A percentile compares a stretch with the other conserved stretches of the same genome.
These are phyloP conservation scores for Cyphomyrus discorhynchus DNA, from an alignment of 2,113 vertebrate species.

Conservation along the genomic window DNA sequence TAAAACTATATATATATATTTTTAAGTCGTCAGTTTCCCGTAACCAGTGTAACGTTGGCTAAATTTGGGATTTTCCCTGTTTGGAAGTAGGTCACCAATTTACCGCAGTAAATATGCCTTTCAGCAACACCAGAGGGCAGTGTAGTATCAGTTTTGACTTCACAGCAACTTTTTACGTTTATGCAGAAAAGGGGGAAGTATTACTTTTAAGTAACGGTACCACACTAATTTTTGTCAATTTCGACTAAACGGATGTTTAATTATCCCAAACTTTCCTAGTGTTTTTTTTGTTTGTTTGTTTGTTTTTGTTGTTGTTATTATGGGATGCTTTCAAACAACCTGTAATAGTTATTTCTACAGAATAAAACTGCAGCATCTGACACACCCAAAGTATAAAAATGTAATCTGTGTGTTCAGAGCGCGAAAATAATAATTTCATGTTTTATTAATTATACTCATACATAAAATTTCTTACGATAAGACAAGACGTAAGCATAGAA, in stretches of 20 bases:
- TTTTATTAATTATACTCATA: neutral
- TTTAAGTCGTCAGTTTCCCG: neutral
- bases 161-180: neutral
- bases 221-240: neutral
- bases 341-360: neutral
- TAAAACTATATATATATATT: neutral
- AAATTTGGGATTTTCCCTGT: neutral
- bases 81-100: neutral
- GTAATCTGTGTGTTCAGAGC: neutral
- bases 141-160: neutral
- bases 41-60: neutral
- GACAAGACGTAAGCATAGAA: neutral
- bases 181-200: neutral
- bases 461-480: neutral
- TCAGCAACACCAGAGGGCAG: conserved; percentile 10
- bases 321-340: neutral
- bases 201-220: neutral
- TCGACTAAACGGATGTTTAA: neutral
- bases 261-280: neutral
- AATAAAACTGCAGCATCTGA: neutral
- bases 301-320: neutral
- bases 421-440: neutral
- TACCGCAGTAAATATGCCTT: neutral
- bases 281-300: neutral
- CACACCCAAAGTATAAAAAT: neutral